phyloP scores from a whole-genome alignment of 2,113 vertebrate species.

The Proteles cristata region DNA sequence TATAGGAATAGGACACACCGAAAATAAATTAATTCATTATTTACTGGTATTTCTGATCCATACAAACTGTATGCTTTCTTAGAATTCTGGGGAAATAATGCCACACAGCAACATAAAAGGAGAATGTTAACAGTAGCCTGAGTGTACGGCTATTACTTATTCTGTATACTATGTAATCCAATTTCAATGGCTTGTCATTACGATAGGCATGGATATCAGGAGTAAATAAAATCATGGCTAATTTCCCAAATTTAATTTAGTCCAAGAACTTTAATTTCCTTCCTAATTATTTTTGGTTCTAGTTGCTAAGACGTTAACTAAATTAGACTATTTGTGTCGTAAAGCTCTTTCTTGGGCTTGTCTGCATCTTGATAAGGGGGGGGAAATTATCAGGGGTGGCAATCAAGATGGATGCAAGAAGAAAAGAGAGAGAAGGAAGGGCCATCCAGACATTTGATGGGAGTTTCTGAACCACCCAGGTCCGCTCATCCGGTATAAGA shows the following conservation, averaged over 20 bases:
- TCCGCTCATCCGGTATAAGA: not conserved
- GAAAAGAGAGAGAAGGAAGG: not conserved
- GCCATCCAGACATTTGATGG: too few relatives aligned
- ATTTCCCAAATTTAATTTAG: slow-evolving; percentile 64
- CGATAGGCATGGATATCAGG: not conserved
- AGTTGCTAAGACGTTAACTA: slow-evolving; percentile 56
- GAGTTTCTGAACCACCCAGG: not conserved
- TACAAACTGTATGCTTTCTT: not conserved
- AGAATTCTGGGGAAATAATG: not conserved
- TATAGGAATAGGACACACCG: not conserved
- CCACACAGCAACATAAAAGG: not conserved
- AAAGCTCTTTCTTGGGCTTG: not conserved
- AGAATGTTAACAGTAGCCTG: not conserved
- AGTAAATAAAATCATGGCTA: slow-evolving; percentile 36
- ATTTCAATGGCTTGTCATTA: slow-evolving; percentile 53
- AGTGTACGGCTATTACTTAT: not conserved
- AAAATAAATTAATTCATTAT: not conserved
- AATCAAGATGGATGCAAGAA: not conserved
- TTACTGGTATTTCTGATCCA: not conserved
- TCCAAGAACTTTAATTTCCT: slow-evolving; percentile 46
- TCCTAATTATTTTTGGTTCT: slow-evolving; percentile 45
- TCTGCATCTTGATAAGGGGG: not conserved
- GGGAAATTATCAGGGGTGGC: not conserved
- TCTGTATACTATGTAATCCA: not conserved
- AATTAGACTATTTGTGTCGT: slow-evolving; percentile 28